Evolutionary conservation across 2,113 vertebrate species (phyloP).

Genomic region (Monopterus albus): DNA sequence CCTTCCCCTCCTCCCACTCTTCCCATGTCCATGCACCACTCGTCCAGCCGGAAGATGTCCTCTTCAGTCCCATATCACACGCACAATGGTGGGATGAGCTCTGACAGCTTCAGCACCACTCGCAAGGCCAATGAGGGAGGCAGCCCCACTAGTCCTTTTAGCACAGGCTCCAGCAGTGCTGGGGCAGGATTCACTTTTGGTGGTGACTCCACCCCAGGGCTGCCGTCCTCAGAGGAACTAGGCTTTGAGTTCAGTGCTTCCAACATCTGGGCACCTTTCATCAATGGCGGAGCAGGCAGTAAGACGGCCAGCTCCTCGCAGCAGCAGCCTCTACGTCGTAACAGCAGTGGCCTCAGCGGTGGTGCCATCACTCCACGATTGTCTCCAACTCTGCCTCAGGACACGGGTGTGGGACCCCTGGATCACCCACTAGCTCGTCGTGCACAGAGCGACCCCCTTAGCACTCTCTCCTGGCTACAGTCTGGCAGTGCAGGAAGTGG

Average conservation of each 20-base stretch:
- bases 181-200: constrained; percentile 86
- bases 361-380: constrained; percentile 84
- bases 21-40: constrained; percentile 74
- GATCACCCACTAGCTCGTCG: constrained; percentile 90
- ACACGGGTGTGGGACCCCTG: constrained; percentile 70
- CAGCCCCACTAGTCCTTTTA: constrained; percentile 88
- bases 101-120: constrained; percentile 82
- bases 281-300: constrained; percentile 69
- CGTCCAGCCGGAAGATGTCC: constrained; percentile 76
- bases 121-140: constrained; percentile 82
- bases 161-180: constrained; percentile 80
- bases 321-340: constrained; percentile 79
- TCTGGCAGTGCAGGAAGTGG: constrained; percentile 77
- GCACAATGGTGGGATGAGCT: constrained; percentile 74
- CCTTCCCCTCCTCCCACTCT: constrained; percentile 61
- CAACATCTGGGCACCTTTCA: constrained; percentile 93
- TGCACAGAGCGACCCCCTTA: constrained; percentile 89
- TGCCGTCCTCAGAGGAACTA: constrained; percentile 85
- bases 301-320: constrained; percentile 70
- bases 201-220: constrained; percentile 69
- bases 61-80: constrained; percentile 74
- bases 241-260: constrained; percentile 89
- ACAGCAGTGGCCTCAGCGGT: constrained; percentile 84
- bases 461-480: constrained; percentile 90
- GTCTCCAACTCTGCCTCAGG: constrained; percentile 83